Evolutionary conservation across 2,888 invertebrate species (phyloP).

Genomic region (Gymnosoma rotundatum): DNA sequence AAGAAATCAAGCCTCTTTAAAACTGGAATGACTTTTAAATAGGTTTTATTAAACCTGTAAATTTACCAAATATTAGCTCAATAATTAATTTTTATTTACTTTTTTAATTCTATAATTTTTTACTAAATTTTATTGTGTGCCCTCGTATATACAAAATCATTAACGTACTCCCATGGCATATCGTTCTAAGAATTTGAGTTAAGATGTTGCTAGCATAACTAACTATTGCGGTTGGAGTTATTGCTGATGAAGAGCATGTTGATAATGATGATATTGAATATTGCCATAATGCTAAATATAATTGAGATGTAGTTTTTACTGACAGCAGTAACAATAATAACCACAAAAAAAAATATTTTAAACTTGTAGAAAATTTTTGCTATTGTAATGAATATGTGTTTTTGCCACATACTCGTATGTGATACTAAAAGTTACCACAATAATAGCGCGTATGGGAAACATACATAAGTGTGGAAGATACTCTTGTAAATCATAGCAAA

Average conservation of each 20-base stretch:
- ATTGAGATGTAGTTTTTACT: slow-evolving; percentile 62
- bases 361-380: slow-evolving; percentile 6
- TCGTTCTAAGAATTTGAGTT: slow-evolving; percentile 50
- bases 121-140: too few relatives aligned
- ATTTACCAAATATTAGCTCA: too few relatives aligned
- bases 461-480: not conserved
- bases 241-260: slow-evolving; percentile 7
- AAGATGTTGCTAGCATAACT: slow-evolving; percentile 38
- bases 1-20: too few relatives aligned
- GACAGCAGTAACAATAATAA: slow-evolving; percentile 24
- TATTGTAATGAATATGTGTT: slow-evolving; percentile 35
- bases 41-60: too few relatives aligned
- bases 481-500: slow-evolving; percentile 20
- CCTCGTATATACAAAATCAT: slow-evolving; percentile 25
- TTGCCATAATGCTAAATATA: slow-evolving; percentile 58
- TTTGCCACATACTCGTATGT: slow-evolving; percentile 34
- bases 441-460: slow-evolving; percentile 17
- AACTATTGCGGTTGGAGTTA: slow-evolving; percentile 39
- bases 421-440: slow-evolving; percentile 36
- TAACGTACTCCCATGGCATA: slow-evolving; percentile 36
- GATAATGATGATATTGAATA: slow-evolving; percentile 57
- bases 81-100: too few relatives aligned
- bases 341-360: not conserved
- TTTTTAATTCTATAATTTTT: too few relatives aligned
- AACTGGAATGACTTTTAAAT: too few relatives aligned